Evolutionary conservation across 2,113 vertebrate species (phyloP).

Genomic region (Corythoichthys intestinalis): DNA sequence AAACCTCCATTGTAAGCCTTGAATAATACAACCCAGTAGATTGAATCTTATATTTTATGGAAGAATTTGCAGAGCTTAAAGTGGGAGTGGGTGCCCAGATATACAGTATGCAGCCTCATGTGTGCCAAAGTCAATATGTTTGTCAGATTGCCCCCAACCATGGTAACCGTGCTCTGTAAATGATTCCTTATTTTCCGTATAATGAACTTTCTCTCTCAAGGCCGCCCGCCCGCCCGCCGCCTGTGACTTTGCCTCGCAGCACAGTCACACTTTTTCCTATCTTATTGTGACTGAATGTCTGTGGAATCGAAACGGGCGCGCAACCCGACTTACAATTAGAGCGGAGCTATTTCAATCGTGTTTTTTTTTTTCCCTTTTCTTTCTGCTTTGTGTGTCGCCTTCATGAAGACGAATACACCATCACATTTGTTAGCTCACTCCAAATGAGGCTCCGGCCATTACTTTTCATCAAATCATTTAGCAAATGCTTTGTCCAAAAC

Average conservation of each 20-base stretch:
- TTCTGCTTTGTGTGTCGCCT: constrained; percentile 22
- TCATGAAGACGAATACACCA: constrained; percentile 27
- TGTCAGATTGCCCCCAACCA: constrained; percentile 63
- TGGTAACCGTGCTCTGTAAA: constrained; percentile 54
- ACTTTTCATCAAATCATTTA: constrained; percentile 2
- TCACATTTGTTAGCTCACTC: constrained; percentile 22
- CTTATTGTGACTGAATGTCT: constrained; percentile 59
- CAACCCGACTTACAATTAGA: constrained; percentile 64
- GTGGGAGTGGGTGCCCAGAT: constrained; percentile 36
- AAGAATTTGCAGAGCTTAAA: not conserved
- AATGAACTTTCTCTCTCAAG: constrained; percentile 55
- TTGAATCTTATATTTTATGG: not conserved
- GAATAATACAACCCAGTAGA: not conserved
- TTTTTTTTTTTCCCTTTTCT: not conserved
- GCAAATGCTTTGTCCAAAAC: not conserved
- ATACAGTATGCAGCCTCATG: constrained; percentile 38
- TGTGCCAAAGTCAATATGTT: constrained; percentile 66
- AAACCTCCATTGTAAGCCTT: not conserved
- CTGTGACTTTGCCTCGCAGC: constrained; percentile 65
- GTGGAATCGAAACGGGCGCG: constrained; percentile 51
- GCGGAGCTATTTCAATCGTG: constrained; percentile 54
- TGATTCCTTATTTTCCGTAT: constrained; percentile 61
- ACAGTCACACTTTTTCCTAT: constrained; percentile 44
- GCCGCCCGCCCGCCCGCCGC: constrained; percentile 25
- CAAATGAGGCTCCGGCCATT: not conserved